A percentile compares a stretch with the other conserved stretches of the same genome.
These are phyloP conservation scores for Zosterops pallidus DNA, from an alignment of 2,113 vertebrate genomes.

Conservation along the genomic window DNA sequence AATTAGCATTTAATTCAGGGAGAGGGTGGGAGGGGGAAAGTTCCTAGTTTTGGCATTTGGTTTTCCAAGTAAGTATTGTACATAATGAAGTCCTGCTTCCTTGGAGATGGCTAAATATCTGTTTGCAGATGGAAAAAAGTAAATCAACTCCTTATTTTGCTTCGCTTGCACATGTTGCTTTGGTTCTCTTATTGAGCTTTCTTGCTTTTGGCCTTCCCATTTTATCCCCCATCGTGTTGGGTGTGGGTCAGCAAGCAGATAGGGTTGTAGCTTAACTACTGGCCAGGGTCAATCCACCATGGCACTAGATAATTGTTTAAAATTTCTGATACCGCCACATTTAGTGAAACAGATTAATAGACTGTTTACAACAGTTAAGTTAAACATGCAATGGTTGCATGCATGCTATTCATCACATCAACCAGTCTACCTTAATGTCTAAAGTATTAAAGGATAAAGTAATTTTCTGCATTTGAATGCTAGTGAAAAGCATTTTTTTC, in stretches of 20 bases:
- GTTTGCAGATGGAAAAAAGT: not conserved
- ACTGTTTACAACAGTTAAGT: not conserved
- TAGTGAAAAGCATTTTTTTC: not conserved
- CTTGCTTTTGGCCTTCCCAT: not conserved
- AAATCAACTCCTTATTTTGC: not conserved
- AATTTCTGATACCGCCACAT: not conserved
- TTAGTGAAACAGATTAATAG: slow-evolving; percentile 13
- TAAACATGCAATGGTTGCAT: not conserved
- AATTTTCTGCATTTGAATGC: not conserved
- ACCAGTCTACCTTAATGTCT: not conserved
- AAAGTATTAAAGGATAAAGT: not conserved
- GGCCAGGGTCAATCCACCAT: not conserved
- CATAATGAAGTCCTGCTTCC: not conserved
- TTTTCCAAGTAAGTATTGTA: not conserved
- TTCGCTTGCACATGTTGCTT: not conserved
- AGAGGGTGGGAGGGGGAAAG: not conserved
- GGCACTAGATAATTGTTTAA: not conserved
- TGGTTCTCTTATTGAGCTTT: not conserved
- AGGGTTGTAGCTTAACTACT: not conserved
- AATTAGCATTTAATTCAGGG: not conserved
- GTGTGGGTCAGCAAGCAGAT: not conserved
- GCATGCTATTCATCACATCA: slow-evolving; percentile 1
- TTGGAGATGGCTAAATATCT: not conserved
- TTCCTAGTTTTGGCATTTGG: not conserved
- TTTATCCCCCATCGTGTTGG: not conserved